Percentiles rank a stretch among this genome's conserved stretches.
phyloP scores from a whole-genome alignment of 2,888 invertebrate species.

The Chironomus tentans region DNA sequence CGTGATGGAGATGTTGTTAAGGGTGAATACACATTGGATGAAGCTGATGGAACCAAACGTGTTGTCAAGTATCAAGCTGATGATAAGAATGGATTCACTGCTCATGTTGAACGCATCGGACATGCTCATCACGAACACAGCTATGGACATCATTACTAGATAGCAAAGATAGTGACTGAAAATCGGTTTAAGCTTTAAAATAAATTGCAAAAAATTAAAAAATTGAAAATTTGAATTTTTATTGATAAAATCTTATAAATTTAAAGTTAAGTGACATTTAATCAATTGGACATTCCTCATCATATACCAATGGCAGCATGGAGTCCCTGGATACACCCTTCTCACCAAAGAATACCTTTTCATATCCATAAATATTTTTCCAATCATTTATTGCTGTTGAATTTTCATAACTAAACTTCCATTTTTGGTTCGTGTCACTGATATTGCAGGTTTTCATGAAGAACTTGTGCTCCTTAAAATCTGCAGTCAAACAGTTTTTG shows the following conservation, averaged over 20 bases:
- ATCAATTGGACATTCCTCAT: background rate
- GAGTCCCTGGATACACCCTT: background rate
- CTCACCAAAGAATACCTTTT: background rate
- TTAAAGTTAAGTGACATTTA: too few relatives aligned
- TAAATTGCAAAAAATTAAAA: too few relatives aligned
- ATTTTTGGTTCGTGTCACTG: background rate
- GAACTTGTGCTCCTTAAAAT: background rate
- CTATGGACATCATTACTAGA: background rate
- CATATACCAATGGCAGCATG: background rate
- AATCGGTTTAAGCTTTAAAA: too few relatives aligned
- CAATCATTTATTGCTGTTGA: background rate
- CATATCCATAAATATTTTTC: constrained; percentile 12
- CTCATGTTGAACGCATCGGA: background rate
- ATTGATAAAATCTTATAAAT: too few relatives aligned
- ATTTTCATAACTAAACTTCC: constrained; percentile 17
- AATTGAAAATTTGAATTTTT: too few relatives aligned
- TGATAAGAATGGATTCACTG: background rate
- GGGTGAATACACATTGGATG: background rate
- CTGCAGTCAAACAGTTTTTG: background rate
- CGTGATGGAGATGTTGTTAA: background rate
- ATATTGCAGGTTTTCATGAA: background rate
- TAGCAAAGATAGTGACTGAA: too few relatives aligned
- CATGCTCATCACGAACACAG: background rate
- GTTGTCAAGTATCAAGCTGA: background rate
- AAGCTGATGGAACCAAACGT: background rate